A percentile compares a stretch with the other conserved stretches of the same genome.
phyloP scores from a whole-genome alignment of 2,113 vertebrate species.

The Lophius piscatorius region DNA sequence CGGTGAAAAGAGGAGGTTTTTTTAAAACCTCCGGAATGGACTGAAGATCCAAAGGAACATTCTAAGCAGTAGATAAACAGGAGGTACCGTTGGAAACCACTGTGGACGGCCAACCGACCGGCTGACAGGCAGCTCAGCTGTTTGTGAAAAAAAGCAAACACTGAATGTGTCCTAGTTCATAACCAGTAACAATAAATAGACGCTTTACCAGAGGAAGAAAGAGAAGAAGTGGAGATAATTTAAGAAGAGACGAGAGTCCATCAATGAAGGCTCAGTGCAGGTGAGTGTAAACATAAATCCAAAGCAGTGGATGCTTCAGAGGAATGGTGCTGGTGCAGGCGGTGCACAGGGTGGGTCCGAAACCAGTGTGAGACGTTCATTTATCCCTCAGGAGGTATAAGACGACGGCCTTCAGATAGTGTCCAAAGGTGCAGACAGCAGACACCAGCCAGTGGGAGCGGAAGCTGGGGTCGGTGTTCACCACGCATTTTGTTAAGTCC shows the following conservation, averaged over 20 bases:
- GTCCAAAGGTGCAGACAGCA: constrained; percentile 84
- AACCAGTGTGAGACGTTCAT: constrained; percentile 72
- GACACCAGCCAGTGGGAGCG: constrained; percentile 91
- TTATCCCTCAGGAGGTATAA: constrained; percentile 91
- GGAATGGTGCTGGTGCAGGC: constrained; percentile 7
- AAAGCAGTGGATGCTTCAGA: constrained; percentile 48
- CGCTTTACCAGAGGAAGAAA: background rate
- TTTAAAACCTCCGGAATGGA: too few relatives aligned
- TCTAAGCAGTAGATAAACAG: background rate
- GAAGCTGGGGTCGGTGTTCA: constrained; percentile 88
- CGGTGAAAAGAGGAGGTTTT: background rate
- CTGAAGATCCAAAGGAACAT: background rate
- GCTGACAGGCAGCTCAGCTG: constrained; percentile 1
- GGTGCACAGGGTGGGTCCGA: constrained; percentile 11
- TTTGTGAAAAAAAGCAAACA: constrained; percentile 9
- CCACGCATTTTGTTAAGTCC: constrained; percentile 93
- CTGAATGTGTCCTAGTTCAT: constrained; percentile 7
- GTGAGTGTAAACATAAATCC: constrained; percentile 71
- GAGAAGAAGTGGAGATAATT: constrained; percentile 6
- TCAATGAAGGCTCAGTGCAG: constrained; percentile 63
- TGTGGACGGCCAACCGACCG: constrained; percentile 16
- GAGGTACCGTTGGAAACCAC: constrained; percentile 20
- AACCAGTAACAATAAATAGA: constrained; percentile 53
- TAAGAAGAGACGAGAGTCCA: constrained; percentile 23
- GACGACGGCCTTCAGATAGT: constrained; percentile 90